Percentiles rank a stretch among this genome's conserved stretches.
These are phyloP conservation scores for Cochlearius cochlearius DNA, from an alignment of 2,113 vertebrate genomes.

Conservation along the genomic window DNA sequence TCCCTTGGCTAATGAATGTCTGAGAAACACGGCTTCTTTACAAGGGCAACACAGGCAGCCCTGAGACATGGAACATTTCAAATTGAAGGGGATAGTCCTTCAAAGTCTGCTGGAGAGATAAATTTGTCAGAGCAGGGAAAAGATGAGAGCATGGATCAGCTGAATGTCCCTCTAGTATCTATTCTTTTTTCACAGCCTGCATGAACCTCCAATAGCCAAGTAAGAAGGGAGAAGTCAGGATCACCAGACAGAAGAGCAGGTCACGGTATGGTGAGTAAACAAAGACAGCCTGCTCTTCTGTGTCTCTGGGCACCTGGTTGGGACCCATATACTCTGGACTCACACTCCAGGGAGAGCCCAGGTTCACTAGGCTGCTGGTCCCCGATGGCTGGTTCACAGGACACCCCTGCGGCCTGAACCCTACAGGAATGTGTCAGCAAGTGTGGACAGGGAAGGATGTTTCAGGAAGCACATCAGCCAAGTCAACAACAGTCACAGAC, in stretches of 20 bases:
- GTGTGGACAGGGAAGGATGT: not conserved
- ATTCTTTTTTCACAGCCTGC: not conserved
- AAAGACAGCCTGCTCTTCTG: not conserved
- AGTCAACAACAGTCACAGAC: not conserved
- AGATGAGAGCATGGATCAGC: not conserved
- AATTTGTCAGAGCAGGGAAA: not conserved
- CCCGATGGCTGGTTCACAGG: not conserved
- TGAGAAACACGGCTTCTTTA: not conserved
- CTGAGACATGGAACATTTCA: not conserved
- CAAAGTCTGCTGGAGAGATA: not conserved
- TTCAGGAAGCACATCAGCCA: not conserved
- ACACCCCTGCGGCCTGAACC: not conserved
- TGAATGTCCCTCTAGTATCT: not conserved
- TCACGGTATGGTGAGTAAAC: not conserved
- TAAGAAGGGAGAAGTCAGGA: not conserved
- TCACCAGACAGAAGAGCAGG: not conserved
- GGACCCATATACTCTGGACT: not conserved
- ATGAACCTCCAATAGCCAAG: not conserved
- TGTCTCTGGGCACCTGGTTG: not conserved
- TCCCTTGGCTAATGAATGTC: not conserved
- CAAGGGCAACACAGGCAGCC: not conserved
- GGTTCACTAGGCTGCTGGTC: not conserved
- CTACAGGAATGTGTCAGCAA: not conserved
- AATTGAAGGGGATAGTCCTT: not conserved
- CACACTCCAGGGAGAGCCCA: not conserved